Evolutionary conservation across 2,888 invertebrate genomes (phyloP).

Genomic region (Glyphotaelius pellucidus): DNA sequence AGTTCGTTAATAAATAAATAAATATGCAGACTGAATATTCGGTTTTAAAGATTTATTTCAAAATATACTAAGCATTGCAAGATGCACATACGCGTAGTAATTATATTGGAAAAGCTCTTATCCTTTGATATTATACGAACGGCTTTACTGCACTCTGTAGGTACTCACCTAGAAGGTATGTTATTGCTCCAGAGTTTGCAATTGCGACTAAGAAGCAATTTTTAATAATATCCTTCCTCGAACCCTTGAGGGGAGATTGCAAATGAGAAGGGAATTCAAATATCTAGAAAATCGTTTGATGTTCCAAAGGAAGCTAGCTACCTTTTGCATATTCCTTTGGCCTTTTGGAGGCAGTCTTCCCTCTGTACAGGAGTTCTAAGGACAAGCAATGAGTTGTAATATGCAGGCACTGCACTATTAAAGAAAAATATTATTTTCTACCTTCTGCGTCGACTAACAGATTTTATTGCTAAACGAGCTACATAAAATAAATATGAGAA

Average conservation of each 20-base stretch:
- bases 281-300: background rate
- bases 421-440: background rate
- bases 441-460: background rate
- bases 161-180: background rate
- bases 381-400: background rate
- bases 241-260: background rate
- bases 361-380: background rate
- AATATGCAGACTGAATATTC: no score
- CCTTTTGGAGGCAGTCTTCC: background rate
- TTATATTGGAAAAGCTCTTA: background rate
- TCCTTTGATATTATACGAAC: background rate
- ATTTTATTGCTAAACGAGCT: background rate
- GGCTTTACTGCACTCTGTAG: background rate
- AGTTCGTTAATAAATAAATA: no score
- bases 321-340: background rate
- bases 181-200: background rate
- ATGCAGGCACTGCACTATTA: background rate
- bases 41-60: no score
- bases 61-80: no score
- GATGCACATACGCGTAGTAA: background rate
- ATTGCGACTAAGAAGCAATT: background rate
- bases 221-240: background rate
- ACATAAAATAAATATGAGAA: background rate
- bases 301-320: background rate
- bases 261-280: slow-evolving; percentile 2